A percentile compares a stretch with the other conserved stretches of the same genome.
phyloP scores from a whole-genome alignment of 2,113 vertebrate species.

The Thryonomys swinderianus region DNA sequence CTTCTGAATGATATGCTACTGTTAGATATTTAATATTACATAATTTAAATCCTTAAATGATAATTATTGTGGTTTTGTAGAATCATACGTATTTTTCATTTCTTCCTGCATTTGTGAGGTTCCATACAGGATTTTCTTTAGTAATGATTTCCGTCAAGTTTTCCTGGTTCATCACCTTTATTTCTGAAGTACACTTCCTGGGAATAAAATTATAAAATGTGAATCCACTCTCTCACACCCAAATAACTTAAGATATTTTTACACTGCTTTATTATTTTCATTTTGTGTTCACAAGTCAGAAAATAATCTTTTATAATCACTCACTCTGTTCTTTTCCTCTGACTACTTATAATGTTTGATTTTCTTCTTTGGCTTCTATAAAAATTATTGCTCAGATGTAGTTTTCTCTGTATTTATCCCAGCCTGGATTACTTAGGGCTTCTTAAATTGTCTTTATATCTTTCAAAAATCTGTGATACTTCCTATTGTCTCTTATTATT shows the following conservation, averaged over 20 bases:
- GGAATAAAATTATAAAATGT: background rate
- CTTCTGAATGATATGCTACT: background rate
- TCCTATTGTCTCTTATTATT: background rate
- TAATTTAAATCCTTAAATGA: background rate
- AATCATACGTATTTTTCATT: background rate
- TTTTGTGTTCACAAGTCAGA: constrained; percentile 3
- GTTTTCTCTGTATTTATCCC: constrained; percentile 24
- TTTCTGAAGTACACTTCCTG: background rate
- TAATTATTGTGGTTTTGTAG: background rate
- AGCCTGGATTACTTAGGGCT: background rate
- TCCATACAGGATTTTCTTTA: background rate
- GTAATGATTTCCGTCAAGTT: background rate
- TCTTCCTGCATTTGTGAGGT: background rate
- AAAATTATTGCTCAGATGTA: background rate
- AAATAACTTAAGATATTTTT: background rate
- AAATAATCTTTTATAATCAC: constrained; percentile 2
- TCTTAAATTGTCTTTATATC: background rate
- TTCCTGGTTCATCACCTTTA: background rate
- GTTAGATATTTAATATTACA: background rate
- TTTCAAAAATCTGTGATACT: background rate
- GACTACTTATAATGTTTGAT: background rate
- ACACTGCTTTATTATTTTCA: background rate
- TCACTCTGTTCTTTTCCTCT: background rate
- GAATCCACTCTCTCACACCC: background rate
- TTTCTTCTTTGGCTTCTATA: background rate